These are phyloP conservation scores for Notolabrus celidotus DNA, from an alignment of 2,797 vertebrate species.

Conservation along the genomic window DNA sequence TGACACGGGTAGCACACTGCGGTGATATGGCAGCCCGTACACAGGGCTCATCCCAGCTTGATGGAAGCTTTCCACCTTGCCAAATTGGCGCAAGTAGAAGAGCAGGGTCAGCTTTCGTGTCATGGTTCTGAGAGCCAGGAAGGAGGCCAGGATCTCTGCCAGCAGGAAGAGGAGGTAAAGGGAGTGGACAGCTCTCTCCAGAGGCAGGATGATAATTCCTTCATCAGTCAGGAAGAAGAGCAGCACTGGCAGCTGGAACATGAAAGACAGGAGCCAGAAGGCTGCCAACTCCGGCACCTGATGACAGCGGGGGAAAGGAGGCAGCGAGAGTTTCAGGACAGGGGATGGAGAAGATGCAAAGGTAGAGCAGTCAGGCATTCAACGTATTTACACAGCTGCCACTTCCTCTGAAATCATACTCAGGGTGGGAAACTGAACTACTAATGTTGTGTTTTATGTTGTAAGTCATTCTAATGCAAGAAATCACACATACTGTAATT, in stretches of 20 bases:
- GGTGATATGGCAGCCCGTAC: conserved; percentile 63
- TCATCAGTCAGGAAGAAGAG: conserved; percentile 90
- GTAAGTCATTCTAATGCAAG: too few relatives aligned
- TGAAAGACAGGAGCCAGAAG: conserved; percentile 89
- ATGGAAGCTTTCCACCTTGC: conserved; percentile 59
- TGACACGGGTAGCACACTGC: conserved; percentile 75
- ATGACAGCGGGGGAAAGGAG: conserved; percentile 34
- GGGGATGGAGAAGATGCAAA: conserved; percentile 22
- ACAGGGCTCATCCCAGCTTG: conserved; percentile 61
- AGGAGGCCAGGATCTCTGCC: conserved; percentile 80
- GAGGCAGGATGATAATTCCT: conserved; percentile 82
- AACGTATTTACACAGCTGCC: neutral
- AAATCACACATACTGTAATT: too few relatives aligned
- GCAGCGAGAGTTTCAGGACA: conserved; percentile 6
- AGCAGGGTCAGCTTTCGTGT: conserved; percentile 85
- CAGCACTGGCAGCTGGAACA: conserved; percentile 89
- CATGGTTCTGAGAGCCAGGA: conserved; percentile 85
- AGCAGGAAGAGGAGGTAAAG: conserved; percentile 85
- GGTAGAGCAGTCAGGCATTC: conserved; percentile 44
- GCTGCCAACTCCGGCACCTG: conserved; percentile 91
- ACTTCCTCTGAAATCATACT: too few relatives aligned
- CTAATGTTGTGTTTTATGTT: neutral
- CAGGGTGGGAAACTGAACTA: neutral
- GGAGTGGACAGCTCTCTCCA: conserved; percentile 86
- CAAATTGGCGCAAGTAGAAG: conserved; percentile 86